These are phyloP conservation scores for Enteromius radiatus DNA, from an alignment of 2,797 vertebrate species.

Conservation along the genomic window DNA sequence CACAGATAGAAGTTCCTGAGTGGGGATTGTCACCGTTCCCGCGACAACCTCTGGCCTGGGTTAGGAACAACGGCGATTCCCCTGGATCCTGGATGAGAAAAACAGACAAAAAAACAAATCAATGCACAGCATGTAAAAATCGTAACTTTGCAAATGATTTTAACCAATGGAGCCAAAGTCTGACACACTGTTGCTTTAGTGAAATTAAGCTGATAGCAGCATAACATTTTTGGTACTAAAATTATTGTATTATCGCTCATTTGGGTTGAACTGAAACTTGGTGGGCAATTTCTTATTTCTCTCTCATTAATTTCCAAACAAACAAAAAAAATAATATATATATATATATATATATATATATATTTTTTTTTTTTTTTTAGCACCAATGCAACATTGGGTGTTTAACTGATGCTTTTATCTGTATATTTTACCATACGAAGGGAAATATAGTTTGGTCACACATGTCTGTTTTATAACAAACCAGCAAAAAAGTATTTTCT, in stretches of 20 bases:
- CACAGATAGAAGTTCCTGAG: constrained; percentile 33
- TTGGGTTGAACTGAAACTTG: neutral
- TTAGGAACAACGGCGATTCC: constrained; percentile 55
- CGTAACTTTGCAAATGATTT: neutral
- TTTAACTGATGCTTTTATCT: neutral
- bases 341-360: too few relatives aligned
- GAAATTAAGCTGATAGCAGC: neutral
- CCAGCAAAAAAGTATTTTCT: neutral
- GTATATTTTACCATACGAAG: neutral
- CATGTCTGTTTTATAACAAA: neutral
- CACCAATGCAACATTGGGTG: neutral
- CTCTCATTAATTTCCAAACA: neutral
- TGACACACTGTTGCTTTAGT: neutral
- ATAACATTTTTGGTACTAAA: neutral
- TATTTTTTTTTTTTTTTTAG: too few relatives aligned
- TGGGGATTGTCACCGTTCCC: constrained; percentile 12
- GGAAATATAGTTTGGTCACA: neutral
- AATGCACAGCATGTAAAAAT: neutral
- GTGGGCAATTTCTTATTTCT: neutral
- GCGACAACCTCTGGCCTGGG: constrained; percentile 34
- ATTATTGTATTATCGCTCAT: neutral
- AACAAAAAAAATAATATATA: too few relatives aligned
- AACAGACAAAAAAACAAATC: neutral
- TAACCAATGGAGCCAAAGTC: neutral
- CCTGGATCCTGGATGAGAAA: constrained; percentile 43